Percentiles rank a stretch among this genome's conserved stretches.
Evolutionary conservation across 2,888 invertebrate genomes (phyloP).

Genomic region (Caenorhabditis plicata): DNA sequence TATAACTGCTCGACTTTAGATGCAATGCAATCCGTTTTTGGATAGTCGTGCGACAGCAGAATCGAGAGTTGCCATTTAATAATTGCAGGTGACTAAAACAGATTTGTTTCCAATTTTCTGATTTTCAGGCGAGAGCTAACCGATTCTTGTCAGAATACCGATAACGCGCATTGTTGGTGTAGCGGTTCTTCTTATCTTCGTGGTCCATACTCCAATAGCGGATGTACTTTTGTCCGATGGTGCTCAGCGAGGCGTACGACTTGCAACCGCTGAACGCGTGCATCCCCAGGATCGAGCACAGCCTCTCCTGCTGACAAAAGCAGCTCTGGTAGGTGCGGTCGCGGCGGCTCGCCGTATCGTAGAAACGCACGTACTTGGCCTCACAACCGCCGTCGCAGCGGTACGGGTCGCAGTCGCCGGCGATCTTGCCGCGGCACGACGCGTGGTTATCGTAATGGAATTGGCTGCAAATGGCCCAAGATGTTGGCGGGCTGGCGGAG

Average conservation of each 20-base stretch:
- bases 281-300: conserved; percentile 45
- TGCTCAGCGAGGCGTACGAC: conserved; percentile 33
- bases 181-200: conserved; percentile 30
- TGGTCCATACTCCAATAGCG: conserved; percentile 39
- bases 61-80: conserved; percentile 41
- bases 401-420: conserved; percentile 39
- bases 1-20: conserved; percentile 9
- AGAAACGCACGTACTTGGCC: conserved; percentile 40
- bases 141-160: conserved; percentile 21
- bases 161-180: conserved; percentile 15
- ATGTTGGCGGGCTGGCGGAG: too few relatives aligned
- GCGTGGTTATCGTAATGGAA: too few relatives aligned
- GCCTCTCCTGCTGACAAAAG: conserved; percentile 31
- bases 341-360: conserved; percentile 17
- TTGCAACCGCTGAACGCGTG: conserved; percentile 39
- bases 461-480: too few relatives aligned
- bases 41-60: conserved; percentile 35
- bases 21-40: conserved; percentile 21
- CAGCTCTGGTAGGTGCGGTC: conserved; percentile 39
- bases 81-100: conserved; percentile 41
- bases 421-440: conserved; percentile 26
- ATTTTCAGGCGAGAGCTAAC: conserved; percentile 1
- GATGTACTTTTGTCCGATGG: conserved; percentile 35
- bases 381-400: conserved; percentile 40
- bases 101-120: neutral